A percentile compares a stretch with the other conserved stretches of the same genome.
phyloP scores from a whole-genome alignment of 2,113 vertebrate species.

The Serinus canaria region DNA sequence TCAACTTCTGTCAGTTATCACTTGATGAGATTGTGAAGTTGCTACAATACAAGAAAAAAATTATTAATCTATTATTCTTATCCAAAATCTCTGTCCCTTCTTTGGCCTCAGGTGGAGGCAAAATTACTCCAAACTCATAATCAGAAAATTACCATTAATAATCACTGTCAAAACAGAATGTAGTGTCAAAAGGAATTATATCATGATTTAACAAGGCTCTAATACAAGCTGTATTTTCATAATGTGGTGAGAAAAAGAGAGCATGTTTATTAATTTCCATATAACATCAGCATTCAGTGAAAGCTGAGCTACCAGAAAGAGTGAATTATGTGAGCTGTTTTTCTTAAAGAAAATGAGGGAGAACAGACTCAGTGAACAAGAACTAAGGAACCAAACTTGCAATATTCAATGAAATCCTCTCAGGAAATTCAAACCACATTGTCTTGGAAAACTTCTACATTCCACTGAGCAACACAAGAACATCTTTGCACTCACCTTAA shows the following conservation, averaged over 20 bases:
- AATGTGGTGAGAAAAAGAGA: not conserved
- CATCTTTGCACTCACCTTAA: conserved; percentile 81
- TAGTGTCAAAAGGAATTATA: not conserved
- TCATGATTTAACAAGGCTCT: not conserved
- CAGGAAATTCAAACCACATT: not conserved
- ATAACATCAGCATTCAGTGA: not conserved
- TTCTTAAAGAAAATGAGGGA: not conserved
- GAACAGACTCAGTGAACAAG: not conserved
- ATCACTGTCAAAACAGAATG: not conserved
- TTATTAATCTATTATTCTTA: not conserved
- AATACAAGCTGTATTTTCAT: not conserved
- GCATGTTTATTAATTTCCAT: not conserved
- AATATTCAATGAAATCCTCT: not conserved
- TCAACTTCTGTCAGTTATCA: not conserved
- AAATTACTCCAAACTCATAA: not conserved
- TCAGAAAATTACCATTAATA: not conserved
- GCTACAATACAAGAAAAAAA: not conserved
- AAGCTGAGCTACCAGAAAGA: not conserved
- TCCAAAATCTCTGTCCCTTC: not conserved
- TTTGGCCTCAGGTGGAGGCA: not conserved
- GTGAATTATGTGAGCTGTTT: not conserved
- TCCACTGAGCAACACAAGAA: not conserved
- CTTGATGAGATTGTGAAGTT: not conserved
- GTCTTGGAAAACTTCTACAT: not conserved
- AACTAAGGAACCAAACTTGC: not conserved